Evolutionary conservation across 2,888 invertebrate genomes (phyloP).

Genomic region (Nomada ferruginata): DNA sequence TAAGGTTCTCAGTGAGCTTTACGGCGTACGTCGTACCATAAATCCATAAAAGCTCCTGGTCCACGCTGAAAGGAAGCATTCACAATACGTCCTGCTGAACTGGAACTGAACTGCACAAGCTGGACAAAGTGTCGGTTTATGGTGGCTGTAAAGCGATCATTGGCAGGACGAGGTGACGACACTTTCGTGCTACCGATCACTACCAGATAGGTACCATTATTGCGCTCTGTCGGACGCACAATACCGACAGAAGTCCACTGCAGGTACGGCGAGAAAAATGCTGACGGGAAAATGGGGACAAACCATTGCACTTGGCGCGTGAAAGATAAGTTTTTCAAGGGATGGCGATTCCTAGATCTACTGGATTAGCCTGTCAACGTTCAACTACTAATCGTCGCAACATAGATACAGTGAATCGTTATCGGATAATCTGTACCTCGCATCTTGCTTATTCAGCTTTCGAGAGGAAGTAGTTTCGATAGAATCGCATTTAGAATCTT

Average conservation of each 20-base stretch:
- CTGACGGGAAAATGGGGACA: slow-evolving; percentile 12
- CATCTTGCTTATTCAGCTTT: slow-evolving; percentile 60
- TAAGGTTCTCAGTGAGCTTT: slow-evolving; percentile 47
- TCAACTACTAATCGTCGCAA: neutral
- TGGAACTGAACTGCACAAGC: slow-evolving; percentile 20
- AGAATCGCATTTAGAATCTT: neutral
- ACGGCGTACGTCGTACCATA: slow-evolving; percentile 55
- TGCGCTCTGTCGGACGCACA: slow-evolving; percentile 34
- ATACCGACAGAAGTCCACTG: slow-evolving; percentile 3
- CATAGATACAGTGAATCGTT: neutral
- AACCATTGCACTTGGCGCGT: slow-evolving; percentile 29
- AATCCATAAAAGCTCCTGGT: slow-evolving; percentile 60
- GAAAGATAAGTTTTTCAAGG: neutral
- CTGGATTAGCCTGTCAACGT: neutral
- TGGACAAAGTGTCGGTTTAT: slow-evolving; percentile 77
- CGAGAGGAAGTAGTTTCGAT: neutral
- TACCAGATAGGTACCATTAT: slow-evolving; percentile 55
- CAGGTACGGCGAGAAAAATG: slow-evolving; percentile 28
- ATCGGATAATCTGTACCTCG: slow-evolving; percentile 30
- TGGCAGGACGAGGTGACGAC: slow-evolving; percentile 79
- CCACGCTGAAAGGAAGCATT: slow-evolving; percentile 26
- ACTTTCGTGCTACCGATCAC: slow-evolving; percentile 79
- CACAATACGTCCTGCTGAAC: slow-evolving; percentile 50
- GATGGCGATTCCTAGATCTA: neutral
- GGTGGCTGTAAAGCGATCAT: slow-evolving; percentile 80